A percentile compares a stretch with the other conserved stretches of the same genome.
Conservation (phyloP, 2,113 vertebrate species). For the Larimichthys polyactis region DNA sequence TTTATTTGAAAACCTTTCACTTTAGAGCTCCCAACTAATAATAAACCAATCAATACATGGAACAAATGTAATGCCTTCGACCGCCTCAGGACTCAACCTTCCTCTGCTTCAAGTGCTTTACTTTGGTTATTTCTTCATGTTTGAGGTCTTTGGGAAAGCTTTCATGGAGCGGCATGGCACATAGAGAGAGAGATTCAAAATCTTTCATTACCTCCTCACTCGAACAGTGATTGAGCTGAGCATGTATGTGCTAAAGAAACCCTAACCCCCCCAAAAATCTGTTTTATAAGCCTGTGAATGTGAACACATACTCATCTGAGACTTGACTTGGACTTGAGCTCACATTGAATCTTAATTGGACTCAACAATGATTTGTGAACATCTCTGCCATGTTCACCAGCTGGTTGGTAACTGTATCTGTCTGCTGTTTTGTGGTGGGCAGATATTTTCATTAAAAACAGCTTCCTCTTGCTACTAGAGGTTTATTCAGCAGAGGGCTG, state of each 20-base stretch:
- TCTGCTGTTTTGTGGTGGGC: not conserved
- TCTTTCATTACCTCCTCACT: not conserved
- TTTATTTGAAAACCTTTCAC: not conserved
- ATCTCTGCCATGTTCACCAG: too few relatives aligned
- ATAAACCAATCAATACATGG: slow-evolving; percentile 44
- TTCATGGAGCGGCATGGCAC: not conserved
- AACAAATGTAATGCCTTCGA: not conserved
- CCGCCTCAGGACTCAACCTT: not conserved
- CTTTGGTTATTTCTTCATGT: slow-evolving; percentile 7
- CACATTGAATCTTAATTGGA: too few relatives aligned
- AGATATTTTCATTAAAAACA: not conserved
- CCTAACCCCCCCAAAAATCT: not conserved
- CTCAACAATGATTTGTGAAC: too few relatives aligned
- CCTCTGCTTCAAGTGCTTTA: not conserved
- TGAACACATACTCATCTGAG: not conserved
- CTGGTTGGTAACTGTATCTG: too few relatives aligned
- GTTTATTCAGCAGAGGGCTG: too few relatives aligned
- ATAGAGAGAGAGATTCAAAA: not conserved
- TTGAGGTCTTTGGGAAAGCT: slow-evolving; percentile 6
- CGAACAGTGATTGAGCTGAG: not conserved
- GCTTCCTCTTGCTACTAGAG: not conserved
- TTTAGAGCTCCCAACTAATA: slow-evolving; percentile 24
- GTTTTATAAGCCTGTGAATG: not conserved
- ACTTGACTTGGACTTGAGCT: too few relatives aligned
- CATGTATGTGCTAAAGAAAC: too few relatives aligned